Evolutionary conservation across 2,797 vertebrate species (phyloP).

Genomic region (Cryptoblepharus egeriae): DNA sequence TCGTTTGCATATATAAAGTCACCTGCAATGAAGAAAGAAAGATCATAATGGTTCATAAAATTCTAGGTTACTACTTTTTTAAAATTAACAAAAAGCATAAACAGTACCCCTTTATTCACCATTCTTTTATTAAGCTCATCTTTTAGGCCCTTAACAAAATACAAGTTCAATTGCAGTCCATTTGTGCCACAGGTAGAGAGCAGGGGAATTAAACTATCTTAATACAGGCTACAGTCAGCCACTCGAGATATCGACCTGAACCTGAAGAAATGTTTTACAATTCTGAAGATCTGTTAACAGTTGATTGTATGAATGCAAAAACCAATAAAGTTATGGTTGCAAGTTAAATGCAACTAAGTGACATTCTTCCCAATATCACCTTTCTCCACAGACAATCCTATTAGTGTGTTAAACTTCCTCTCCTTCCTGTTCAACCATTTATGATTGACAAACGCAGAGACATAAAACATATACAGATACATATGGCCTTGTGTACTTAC

Average conservation of each 20-base stretch:
- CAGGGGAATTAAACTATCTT: background rate
- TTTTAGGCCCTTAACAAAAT: background rate
- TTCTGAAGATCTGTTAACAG: background rate
- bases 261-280: background rate
- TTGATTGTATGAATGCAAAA: no score
- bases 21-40: constrained; percentile 70
- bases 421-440: no score
- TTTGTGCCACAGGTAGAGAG: background rate
- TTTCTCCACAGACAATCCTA: no score
- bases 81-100: background rate
- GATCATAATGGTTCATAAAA: background rate
- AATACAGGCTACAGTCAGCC: background rate
- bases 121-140: background rate
- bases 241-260: background rate
- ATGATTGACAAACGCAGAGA: no score
- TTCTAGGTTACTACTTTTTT: background rate
- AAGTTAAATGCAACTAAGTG: no score
- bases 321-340: no score
- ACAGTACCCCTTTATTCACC: background rate
- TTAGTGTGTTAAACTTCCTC: no score
- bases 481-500: no score
- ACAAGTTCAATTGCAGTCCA: background rate
- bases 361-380: no score
- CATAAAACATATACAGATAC: no score
- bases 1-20: constrained; percentile 54